A percentile compares a stretch with the other conserved stretches of the same genome.
Conservation (phyloP, 2,888 invertebrate species). For the Meiosimyza decipiens region DNA sequence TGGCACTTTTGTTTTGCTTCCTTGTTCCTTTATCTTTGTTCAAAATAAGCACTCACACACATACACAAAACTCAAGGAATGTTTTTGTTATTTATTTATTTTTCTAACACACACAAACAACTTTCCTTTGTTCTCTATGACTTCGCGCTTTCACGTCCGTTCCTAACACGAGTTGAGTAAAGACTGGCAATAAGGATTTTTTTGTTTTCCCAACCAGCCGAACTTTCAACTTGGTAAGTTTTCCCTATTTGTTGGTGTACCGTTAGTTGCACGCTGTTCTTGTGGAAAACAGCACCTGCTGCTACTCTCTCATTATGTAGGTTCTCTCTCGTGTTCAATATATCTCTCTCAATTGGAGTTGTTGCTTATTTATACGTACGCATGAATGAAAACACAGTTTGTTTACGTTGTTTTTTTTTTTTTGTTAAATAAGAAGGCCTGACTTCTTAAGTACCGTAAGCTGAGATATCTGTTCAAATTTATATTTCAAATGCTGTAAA, state of each 20-base stretch:
- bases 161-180: background rate
- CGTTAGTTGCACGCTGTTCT: slow-evolving; percentile 3
- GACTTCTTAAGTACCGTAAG: background rate
- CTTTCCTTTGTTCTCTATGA: background rate
- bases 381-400: slow-evolving; percentile 7
- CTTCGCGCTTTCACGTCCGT: background rate
- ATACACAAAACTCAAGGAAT: background rate
- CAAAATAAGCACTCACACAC: background rate
- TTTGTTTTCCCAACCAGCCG: background rate
- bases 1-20: slow-evolving; percentile 6
- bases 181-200: slow-evolving; percentile 1
- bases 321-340: background rate
- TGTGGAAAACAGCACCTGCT: background rate
- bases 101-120: background rate
- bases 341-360: slow-evolving; percentile 4
- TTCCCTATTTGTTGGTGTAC: background rate
- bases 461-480: no score
- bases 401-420: slow-evolving; percentile 17
- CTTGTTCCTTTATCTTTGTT: background rate
- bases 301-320: background rate
- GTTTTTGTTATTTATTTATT: background rate
- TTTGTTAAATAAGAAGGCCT: background rate
- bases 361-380: slow-evolving; percentile 12
- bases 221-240: slow-evolving; percentile 10
- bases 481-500: no score